Base-by-base conservation (phyloP, 1,140 invertebrate species). In the Leptinotarsa undecemlineata region DNA sequence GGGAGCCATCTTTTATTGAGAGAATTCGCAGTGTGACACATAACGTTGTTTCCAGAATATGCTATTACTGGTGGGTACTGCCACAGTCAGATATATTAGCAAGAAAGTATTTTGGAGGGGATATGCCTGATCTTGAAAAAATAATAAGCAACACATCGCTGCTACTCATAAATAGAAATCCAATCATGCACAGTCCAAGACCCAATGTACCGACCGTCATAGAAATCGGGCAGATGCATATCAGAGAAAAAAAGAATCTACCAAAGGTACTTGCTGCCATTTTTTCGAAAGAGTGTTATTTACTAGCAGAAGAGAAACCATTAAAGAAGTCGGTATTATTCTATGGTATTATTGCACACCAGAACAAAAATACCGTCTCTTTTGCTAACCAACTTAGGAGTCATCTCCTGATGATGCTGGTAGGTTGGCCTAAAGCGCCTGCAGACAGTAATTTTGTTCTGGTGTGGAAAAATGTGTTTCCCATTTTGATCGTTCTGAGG, bases 141-240 rank as follows among this genome's bases (percentile, higher is more conserved):
- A 73, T 90, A 3, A 79, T 83, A 47, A 83, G 82, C 62, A 87
- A 88, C 79, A 81, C 87, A 1, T 86, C 86, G 72, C 77, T 91
- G 77, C 61, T 89, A n/a, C 85, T 91, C 68, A 48, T 86, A 0
- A 88, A 88, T 78, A 78, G 77, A 17, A 84, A 88, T 81, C 84
- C 85, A 3, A 80, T 85, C 15, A 84, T 86, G 70, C 80, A 84
- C 67, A 82, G 82, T 60, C 82, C 84, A 57, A 81, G 84, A 48
- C 85, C 88, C 4, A 79, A 84, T 17, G 83, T 86, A 17, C 86
- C 87, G 4, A 83, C 77, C 69, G 80, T 88, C 1, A 78, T 88
- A 17, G 82, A 86, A 74, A 79, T 88, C 48, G 85, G 85, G 11
- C 85, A 87, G 4, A 77, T 88, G 57, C 87, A 88, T 78, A 81